These are phyloP conservation scores for Parazoanthus atlanticus DNA, from an alignment of 92 coral and sea anemone species.

Conservation along the genomic window DNA sequence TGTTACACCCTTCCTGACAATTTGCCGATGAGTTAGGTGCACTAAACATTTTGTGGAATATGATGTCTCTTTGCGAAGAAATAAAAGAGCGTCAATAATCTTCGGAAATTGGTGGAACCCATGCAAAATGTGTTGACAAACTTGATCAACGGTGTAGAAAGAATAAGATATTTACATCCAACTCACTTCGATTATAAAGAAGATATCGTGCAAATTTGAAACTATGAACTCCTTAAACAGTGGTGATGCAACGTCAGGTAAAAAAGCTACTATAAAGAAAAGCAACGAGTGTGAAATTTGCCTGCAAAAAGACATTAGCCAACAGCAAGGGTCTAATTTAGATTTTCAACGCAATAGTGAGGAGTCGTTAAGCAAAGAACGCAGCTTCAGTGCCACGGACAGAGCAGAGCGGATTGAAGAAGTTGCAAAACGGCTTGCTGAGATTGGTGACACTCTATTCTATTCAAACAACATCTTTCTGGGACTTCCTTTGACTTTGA, in stretches of 20 bases:
- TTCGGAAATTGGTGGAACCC: neutral
- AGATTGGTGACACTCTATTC: conserved; percentile 2
- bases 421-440: conserved; percentile 25
- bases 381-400: neutral
- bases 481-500: neutral
- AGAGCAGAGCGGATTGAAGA: conserved; percentile 1
- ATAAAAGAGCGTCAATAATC: neutral
- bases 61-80: neutral
- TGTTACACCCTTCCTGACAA: neutral
- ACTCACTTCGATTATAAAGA: neutral
- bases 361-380: neutral
- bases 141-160: neutral
- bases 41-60: neutral
- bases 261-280: neutral
- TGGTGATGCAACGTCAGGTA: neutral
- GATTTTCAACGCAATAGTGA: neutral
- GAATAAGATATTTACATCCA: neutral
- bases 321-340: neutral
- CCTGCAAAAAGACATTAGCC: too few relatives aligned
- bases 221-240: neutral
- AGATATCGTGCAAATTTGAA: neutral
- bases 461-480: neutral
- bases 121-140: neutral
- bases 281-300: neutral
- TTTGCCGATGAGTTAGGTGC: too few relatives aligned